A percentile compares a stretch with the other conserved stretches of the same genome.
Conservation (phyloP, 2,113 vertebrate genomes). For the Forbesichthys papilliferus region DNA sequence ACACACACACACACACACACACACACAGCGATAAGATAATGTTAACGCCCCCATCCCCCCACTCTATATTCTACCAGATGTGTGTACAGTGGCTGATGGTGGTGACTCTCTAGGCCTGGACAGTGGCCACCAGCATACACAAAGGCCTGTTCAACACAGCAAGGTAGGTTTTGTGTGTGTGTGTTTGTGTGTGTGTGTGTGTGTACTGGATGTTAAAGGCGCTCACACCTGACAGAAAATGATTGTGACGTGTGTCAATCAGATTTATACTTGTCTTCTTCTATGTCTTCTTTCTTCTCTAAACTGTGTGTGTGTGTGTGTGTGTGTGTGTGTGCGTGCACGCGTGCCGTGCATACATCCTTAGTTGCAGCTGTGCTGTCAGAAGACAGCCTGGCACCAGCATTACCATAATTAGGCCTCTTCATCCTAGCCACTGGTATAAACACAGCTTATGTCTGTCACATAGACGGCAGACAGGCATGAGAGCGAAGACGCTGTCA, state of each 20-base stretch:
- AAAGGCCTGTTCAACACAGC: constrained; percentile 71
- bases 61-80: constrained; percentile 59
- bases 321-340: constrained; percentile 1
- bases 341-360: constrained; percentile 9
- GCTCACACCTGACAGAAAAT: too few species aligned
- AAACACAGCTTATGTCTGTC: constrained; percentile 73
- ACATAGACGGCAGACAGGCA: constrained; percentile 34
- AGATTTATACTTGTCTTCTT: too few species aligned
- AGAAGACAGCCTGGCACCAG: constrained; percentile 56
- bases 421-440: constrained; percentile 57
- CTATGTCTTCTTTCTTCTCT: background rate
- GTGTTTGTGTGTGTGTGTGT: constrained; percentile 4
- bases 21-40: background rate
- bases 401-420: constrained; percentile 68
- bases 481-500: constrained; percentile 31
- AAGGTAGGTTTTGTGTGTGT: constrained; percentile 64
- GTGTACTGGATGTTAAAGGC: background rate
- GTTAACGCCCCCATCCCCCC: background rate
- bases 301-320: constrained; percentile 10
- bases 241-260: too few species aligned
- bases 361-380: constrained; percentile 46
- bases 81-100: constrained; percentile 56
- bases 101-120: constrained; percentile 42
- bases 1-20: constrained; percentile 2
- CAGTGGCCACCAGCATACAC: constrained; percentile 53